A percentile compares a stretch with the other conserved stretches of the same genome.
phyloP scores from a whole-genome alignment of 2,797 vertebrate genomes.

The Decapterus maruadsi region DNA sequence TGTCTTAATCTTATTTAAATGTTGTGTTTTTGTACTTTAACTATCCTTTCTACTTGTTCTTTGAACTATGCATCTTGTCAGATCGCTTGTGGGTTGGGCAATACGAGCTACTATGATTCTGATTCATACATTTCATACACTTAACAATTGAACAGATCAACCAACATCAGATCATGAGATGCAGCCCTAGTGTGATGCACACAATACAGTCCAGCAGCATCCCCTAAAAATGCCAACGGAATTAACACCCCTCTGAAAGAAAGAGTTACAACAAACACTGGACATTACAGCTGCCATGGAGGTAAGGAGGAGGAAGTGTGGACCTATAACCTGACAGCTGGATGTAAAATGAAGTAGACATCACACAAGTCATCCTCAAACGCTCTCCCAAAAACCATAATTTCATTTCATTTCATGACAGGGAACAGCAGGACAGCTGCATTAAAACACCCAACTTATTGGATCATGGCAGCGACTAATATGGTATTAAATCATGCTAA shows the following conservation, averaged over 20 bases:
- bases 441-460: constrained; percentile 15
- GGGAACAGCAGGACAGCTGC: constrained; percentile 15
- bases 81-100: too few species aligned
- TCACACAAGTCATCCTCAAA: not conserved
- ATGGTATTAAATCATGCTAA: constrained; percentile 36
- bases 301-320: too few species aligned
- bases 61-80: too few species aligned
- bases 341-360: not conserved
- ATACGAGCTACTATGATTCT: too few species aligned
- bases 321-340: not conserved
- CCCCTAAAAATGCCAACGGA: not conserved
- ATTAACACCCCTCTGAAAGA: not conserved
- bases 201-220: not conserved
- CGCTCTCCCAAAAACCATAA: not conserved
- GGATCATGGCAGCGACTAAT: constrained; percentile 13
- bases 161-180: not conserved
- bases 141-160: not conserved
- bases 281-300: not conserved
- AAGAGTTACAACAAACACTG: not conserved
- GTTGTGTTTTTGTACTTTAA: too few species aligned
- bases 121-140: not conserved
- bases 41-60: too few species aligned
- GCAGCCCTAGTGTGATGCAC: not conserved
- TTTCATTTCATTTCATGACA: constrained; percentile 11
- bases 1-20: too few species aligned